Conservation (phyloP, 2,113 vertebrate genomes). For the Campylorhamphus procurvoides region DNA sequence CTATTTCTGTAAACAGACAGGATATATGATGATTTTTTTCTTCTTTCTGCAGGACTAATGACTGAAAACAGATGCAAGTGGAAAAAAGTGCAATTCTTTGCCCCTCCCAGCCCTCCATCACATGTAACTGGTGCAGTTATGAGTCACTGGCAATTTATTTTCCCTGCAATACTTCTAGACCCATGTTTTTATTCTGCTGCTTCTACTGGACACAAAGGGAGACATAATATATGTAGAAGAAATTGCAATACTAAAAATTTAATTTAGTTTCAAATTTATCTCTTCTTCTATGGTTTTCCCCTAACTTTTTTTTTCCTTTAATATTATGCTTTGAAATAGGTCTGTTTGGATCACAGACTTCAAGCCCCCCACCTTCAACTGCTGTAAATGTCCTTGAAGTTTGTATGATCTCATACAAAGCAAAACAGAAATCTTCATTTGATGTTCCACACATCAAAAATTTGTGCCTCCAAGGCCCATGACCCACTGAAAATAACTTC, state of each 20-base stretch:
- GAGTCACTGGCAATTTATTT: conserved; percentile 25
- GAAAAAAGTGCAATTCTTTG: not conserved
- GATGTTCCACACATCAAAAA: not conserved
- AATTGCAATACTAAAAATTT: not conserved
- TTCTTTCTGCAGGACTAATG: not conserved
- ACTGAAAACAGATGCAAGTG: not conserved
- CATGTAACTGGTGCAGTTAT: conserved; percentile 15
- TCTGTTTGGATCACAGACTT: not conserved
- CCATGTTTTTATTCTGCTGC: not conserved
- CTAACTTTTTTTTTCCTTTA: not conserved
- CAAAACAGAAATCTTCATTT: not conserved
- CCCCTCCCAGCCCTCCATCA: not conserved
- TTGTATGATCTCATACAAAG: not conserved
- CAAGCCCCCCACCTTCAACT: not conserved
- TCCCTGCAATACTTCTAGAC: not conserved
- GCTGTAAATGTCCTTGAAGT: not conserved
- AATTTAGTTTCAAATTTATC: not conserved
- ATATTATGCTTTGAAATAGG: not conserved
- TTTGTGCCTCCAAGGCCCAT: not conserved
- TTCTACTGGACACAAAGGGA: not conserved
- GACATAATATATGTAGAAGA: not conserved
- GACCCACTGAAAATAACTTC: not conserved
- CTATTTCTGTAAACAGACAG: not conserved
- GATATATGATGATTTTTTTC: not conserved
- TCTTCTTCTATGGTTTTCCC: not conserved